Conservation (phyloP, 2,888 invertebrate genomes). For the Megalurothrips usitatus region DNA sequence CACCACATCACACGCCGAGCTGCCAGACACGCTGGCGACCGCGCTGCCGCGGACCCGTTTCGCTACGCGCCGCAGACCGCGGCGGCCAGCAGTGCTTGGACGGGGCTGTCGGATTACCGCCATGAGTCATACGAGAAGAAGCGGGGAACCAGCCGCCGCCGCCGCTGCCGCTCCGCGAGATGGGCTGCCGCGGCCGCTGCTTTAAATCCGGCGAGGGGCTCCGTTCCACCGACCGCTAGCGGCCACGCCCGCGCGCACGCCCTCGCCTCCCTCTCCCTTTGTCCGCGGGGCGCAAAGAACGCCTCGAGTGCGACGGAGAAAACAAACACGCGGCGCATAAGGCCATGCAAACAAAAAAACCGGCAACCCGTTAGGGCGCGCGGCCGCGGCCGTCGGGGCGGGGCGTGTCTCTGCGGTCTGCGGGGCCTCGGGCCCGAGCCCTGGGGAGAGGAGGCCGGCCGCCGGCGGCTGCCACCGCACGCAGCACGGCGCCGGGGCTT, state of each 20-base stretch:
- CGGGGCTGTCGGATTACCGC: neutral
- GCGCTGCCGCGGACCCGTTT: no score
- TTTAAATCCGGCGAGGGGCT: neutral
- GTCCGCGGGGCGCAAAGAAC: neutral
- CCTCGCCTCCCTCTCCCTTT: no score
- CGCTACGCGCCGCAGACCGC: no score
- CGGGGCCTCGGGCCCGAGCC: neutral
- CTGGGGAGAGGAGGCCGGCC: neutral
- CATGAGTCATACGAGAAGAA: neutral
- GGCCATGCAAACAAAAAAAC: conserved; percentile 2
- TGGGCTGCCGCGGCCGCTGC: neutral
- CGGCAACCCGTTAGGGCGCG: neutral
- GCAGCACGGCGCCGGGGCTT: neutral
- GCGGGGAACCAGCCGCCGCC: neutral
- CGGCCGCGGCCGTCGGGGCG: neutral
- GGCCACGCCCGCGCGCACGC: no score
- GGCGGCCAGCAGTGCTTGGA: no score
- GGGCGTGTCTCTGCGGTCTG: conserved; percentile 8
- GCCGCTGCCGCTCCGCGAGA: neutral
- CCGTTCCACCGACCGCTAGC: no score
- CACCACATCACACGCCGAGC: no score
- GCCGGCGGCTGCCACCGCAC: neutral
- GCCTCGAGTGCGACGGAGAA: neutral
- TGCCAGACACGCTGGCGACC: no score
- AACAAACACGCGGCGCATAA: neutral